These are phyloP conservation scores for Phataginus tetradactyla DNA, from an alignment of 2,797 vertebrate genomes.

Conservation along the genomic window DNA sequence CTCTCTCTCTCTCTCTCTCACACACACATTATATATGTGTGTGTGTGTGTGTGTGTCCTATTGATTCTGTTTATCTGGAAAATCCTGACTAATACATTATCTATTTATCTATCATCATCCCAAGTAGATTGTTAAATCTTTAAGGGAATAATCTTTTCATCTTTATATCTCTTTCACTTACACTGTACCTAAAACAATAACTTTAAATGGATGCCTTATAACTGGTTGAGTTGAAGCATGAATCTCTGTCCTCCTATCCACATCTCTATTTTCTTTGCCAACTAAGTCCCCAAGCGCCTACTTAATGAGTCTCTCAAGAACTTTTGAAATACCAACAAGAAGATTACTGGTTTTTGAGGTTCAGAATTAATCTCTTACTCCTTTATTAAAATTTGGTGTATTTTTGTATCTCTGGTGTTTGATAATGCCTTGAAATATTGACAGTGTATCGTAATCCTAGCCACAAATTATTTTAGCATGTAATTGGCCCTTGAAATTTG, in stretches of 20 bases:
- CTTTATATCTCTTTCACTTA: neutral
- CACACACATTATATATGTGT: no score
- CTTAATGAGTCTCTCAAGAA: constrained; percentile 44
- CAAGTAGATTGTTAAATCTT: neutral
- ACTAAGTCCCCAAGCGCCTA: neutral
- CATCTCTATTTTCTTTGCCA: constrained; percentile 35
- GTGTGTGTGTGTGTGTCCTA: neutral
- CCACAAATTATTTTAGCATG: neutral
- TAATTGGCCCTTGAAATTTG: constrained; percentile 38
- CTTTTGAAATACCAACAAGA: constrained; percentile 32
- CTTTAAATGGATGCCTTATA: neutral
- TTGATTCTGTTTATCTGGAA: neutral
- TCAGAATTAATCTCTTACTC: constrained; percentile 45
- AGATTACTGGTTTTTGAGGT: constrained; percentile 44
- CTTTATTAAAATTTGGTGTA: constrained; percentile 44
- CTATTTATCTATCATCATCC: neutral
- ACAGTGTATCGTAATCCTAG: constrained; percentile 37
- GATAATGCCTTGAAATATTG: constrained; percentile 15
- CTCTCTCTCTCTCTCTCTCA: no score
- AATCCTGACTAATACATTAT: neutral
- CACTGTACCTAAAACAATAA: neutral
- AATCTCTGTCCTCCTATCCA: neutral
- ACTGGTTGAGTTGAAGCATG: neutral
- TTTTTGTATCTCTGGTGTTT: constrained; percentile 49
- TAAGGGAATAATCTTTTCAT: neutral